A percentile compares a stretch with the other conserved stretches of the same genome.
Evolutionary conservation across 2,888 invertebrate species (phyloP).

Genomic region (Megastigmus dorsalis): DNA sequence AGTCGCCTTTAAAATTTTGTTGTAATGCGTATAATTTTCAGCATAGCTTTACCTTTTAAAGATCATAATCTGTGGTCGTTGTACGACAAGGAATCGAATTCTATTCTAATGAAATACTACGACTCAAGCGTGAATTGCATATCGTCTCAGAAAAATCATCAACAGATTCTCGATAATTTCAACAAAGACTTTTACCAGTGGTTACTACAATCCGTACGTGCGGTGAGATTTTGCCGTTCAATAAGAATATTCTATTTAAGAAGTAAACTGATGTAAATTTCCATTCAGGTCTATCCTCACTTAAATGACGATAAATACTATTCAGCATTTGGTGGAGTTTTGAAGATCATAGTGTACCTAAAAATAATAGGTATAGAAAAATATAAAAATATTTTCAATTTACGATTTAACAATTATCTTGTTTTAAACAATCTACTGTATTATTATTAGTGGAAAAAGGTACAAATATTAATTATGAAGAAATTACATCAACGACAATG

Average conservation of each 20-base stretch:
- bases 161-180: conserved; percentile 73
- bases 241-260: conserved; percentile 18
- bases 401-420: background rate
- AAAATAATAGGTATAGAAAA: conserved; percentile 69
- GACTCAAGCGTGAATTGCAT: conserved; percentile 77
- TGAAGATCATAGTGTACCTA: conserved; percentile 73
- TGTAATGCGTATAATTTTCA: conserved; percentile 52
- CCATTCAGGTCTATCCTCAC: conserved; percentile 75
- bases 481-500: background rate
- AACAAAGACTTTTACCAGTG: conserved; percentile 77
- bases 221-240: conserved; percentile 56
- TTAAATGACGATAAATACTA: conserved; percentile 80
- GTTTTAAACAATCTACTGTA: conserved; percentile 1
- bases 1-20: background rate
- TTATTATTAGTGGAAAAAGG: background rate
- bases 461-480: background rate
- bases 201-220: conserved; percentile 75
- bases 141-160: conserved; percentile 68
- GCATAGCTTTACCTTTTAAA: conserved; percentile 80
- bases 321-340: conserved; percentile 76
- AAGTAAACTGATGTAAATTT: conserved; percentile 42
- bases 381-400: background rate
- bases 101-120: conserved; percentile 77
- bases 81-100: conserved; percentile 72
- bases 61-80: conserved; percentile 75